phyloP scores from a whole-genome alignment of 1,140 invertebrate species.

The Polypedilum pembai region DNA sequence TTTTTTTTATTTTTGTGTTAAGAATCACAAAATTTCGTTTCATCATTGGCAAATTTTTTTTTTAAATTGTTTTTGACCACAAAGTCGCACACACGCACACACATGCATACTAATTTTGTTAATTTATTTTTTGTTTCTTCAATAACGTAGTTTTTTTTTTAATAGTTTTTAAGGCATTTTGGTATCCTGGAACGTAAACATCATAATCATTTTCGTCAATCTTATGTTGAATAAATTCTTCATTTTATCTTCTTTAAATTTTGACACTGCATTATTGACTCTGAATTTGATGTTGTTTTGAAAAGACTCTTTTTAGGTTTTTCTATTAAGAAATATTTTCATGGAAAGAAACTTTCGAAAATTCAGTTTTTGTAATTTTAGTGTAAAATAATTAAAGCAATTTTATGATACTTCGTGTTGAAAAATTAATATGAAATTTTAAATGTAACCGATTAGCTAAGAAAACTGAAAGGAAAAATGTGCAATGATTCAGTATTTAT shows the following conservation, averaged over 20 bases:
- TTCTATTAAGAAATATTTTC: too few relatives aligned
- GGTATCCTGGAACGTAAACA: conserved; percentile 16
- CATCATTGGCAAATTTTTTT: not conserved
- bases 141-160: not conserved
- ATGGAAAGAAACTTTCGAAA: too few relatives aligned
- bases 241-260: not conserved
- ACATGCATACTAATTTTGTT: not conserved
- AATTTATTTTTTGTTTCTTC: not conserved
- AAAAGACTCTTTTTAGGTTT: not conserved
- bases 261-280: not conserved
- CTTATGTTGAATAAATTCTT: not conserved
- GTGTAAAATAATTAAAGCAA: too few relatives aligned
- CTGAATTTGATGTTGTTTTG: not conserved
- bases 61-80: not conserved
- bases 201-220: not conserved
- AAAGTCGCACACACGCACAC: not conserved
- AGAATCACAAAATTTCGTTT: too few relatives aligned
- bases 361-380: too few relatives aligned
- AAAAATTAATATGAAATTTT: too few relatives aligned
- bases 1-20: too few relatives aligned
- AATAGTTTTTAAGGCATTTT: conserved; percentile 19
- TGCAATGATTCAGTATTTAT: too few relatives aligned
- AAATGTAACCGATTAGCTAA: too few relatives aligned
- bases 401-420: too few relatives aligned
- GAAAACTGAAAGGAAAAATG: too few relatives aligned